Conservation (phyloP, 2,888 invertebrate genomes). For the Toxonevra muliebris region DNA sequence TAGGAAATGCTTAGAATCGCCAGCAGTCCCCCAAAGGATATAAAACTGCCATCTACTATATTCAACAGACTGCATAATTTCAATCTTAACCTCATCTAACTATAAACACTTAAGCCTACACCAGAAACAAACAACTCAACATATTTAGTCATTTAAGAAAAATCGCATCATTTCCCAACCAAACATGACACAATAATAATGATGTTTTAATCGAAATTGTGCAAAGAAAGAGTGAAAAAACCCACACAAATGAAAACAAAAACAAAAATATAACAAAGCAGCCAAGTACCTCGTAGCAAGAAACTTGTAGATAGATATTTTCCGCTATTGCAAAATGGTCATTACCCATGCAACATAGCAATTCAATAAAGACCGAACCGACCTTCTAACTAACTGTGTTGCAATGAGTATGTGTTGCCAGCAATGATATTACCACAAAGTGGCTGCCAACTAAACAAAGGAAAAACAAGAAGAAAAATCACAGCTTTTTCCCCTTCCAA, state of each 20-base stretch:
- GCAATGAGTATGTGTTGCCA: neutral
- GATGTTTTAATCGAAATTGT: constrained; percentile 30
- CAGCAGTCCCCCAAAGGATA: too few species aligned
- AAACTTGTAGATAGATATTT: neutral
- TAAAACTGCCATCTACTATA: too few species aligned
- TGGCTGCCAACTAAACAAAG: neutral
- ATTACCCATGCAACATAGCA: constrained; percentile 29
- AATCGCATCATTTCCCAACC: too few species aligned
- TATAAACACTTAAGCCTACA: too few species aligned
- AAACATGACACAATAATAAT: constrained; percentile 15
- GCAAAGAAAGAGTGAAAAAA: constrained; percentile 14
- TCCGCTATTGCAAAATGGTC: constrained; percentile 16
- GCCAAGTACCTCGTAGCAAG: neutral
- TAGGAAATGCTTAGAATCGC: too few species aligned
- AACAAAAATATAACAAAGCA: neutral
- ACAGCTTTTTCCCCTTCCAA: neutral
- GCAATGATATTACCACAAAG: constrained; percentile 1
- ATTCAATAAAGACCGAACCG: constrained; percentile 18
- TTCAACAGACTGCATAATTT: too few species aligned
- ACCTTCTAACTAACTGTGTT: neutral
- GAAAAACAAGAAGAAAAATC: neutral
- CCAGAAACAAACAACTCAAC: too few species aligned
- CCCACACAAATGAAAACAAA: constrained; percentile 14
- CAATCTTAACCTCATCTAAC: too few species aligned
- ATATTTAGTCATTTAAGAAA: too few species aligned